Base-by-base conservation (phyloP, 2,113 vertebrate genomes). In the Vicugna pacos region DNA sequence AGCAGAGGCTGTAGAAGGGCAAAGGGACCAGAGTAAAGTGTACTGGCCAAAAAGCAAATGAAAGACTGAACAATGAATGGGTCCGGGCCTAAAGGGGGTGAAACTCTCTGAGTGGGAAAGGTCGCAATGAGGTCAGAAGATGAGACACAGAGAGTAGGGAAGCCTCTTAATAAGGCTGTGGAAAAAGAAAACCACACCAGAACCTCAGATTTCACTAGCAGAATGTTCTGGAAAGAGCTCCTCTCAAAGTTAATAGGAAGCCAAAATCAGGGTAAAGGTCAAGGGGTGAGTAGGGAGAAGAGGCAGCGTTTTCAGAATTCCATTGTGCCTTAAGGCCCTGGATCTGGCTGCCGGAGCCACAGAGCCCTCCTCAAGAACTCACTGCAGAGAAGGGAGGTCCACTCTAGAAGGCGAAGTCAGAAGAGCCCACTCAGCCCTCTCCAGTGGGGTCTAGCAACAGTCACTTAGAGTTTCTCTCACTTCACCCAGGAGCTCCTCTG, bases 171-270 rank as follows among this genome's bases (percentile, higher is more conserved):
- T 38, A 17, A 54, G 17, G 60, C 54, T 67, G 6, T 15, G 16
- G 65, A 38, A 73, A 84, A 88, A 89, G 58, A 81, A 93, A 1
- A n/a, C 22, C 20, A 38, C 2, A 52, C n/a, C 38, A 72, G 69
- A 91, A 91, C 54, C 76, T 87, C 52, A 38, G 17, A 72, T 52
- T 82, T 64, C 56, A 79, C 62, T 50, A 22, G 89, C 3, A 64
- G 7, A 84, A 38, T 60, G 22, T 48, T 93, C 70, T 67, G 15
- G 54, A 88, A 96, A 95, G 28, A 72, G 60, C 38, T 64, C 73
- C 42, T 92, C 84, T 86, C 35, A 52, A 86, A 90, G 80, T 87
- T 82, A 72, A 82, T 13, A 77, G 60, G 82, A 93, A 95, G 82
- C 60, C 86, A 83, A 83, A 77, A 56, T 77, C 22, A 76, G 48